Base-by-base conservation (phyloP, 2,888 invertebrate species). In the Nemapogon koenigi region DNA sequence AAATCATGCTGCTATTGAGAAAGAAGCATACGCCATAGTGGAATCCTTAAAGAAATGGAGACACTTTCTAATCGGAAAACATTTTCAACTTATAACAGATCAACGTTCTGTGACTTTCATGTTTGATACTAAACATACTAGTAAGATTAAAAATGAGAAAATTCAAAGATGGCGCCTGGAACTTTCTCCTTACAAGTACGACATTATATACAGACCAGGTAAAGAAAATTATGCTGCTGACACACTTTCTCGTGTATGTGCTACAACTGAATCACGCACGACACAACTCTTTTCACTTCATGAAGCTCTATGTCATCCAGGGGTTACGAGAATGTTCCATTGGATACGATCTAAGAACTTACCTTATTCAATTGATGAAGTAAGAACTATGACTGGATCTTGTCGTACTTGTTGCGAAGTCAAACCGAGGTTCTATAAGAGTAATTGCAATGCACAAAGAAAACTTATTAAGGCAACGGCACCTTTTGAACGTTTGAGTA, bases 401-500 rank as follows among this genome's bases (percentile, higher is more conserved):
- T 26, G 26, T 26, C 15, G 13, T 15, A 26, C 10, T 22, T 22
- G 22, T 22, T 22, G 6, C 6, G 10, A 6, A 22, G 10, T 10
- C 6, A 22, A 22, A 10, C 22, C 22, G 10, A 22, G 22, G 10
- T 22, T 22, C 22, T 22, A 7, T 22, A 22, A 22, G 10, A 22
- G 22, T 6, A 6, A 10, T 22, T 7, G 6, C 6, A 10, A 22
- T 7, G 6, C 22, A 6, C 22, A 22, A 10, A 6, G 6, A 22
- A 22, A 27, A 26, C 31, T 2, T 27, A 37, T 46, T 4, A 46
- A 44, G 33, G 46, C 45, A 2, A 41, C 28, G 2, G 17, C 43
- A 1, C 37, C 44, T 3, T 45, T 48, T 35, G 45, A 46, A 41
- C 16, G 48, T 3, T 25, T 46, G 18, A 43, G 16, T 19, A 40